These are phyloP conservation scores for Neodon shergylaensis DNA, from an alignment of 2,113 vertebrate species.

Conservation along the genomic window DNA sequence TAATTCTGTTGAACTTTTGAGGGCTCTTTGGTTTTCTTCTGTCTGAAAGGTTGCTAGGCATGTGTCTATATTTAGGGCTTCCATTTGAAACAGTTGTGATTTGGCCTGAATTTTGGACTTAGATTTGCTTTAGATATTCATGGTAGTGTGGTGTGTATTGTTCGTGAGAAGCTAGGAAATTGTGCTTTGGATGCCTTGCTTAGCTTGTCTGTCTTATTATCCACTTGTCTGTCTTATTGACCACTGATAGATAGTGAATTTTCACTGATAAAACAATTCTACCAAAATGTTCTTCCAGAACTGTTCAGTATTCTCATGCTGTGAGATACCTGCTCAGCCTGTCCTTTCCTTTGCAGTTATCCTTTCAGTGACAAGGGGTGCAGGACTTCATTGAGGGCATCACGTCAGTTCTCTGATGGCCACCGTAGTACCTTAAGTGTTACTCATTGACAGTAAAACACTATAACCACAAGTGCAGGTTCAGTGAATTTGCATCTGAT, in stretches of 20 bases:
- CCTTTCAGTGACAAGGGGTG: background rate
- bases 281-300: background rate
- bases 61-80: background rate
- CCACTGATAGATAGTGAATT: background rate
- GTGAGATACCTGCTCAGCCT: background rate
- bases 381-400: background rate
- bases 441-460: background rate
- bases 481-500: slow-evolving; percentile 77
- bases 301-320: background rate
- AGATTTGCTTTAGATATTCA: background rate
- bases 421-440: background rate
- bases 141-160: background rate
- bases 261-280: background rate
- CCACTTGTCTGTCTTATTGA: too few species aligned
- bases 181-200: background rate
- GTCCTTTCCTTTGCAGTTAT: background rate
- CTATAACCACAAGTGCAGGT: slow-evolving; percentile 67
- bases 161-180: background rate
- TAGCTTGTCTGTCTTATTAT: background rate
- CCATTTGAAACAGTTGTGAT: background rate
- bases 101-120: slow-evolving; percentile 10
- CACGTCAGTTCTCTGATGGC: background rate
- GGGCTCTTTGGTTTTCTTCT: background rate
- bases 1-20: background rate
- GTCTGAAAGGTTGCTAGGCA: background rate